A percentile compares a stretch with the other conserved stretches of the same genome.
Evolutionary conservation across 2,113 vertebrate genomes (phyloP).

Genomic region (Lagenorhynchus albirostris): DNA sequence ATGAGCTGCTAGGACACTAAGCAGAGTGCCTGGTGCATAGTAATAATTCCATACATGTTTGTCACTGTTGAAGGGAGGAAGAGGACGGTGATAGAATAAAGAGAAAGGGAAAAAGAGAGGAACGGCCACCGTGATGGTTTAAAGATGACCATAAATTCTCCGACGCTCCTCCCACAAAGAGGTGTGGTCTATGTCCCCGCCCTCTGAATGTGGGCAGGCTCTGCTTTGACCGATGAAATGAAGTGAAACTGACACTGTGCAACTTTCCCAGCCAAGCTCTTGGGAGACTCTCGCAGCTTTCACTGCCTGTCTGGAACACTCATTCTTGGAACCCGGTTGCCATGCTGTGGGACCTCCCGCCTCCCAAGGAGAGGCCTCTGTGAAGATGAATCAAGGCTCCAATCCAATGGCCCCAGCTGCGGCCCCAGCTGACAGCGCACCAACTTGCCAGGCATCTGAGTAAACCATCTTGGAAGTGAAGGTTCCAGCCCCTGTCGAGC

Average conservation of each 20-base stretch:
- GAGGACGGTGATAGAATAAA: background rate
- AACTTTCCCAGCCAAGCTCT: background rate
- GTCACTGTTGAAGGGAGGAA: background rate
- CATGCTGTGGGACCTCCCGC: background rate
- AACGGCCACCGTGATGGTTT: accelerated
- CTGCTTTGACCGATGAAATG: background rate
- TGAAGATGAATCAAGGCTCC: background rate
- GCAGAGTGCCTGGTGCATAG: background rate
- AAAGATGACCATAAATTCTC: background rate
- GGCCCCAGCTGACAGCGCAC: background rate
- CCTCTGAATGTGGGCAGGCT: background rate
- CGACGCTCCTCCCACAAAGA: background rate
- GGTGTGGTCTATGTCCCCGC: accelerated
- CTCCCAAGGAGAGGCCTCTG: background rate
- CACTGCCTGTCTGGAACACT: background rate
- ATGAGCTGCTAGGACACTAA: background rate
- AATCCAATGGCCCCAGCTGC: background rate
- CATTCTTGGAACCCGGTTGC: background rate
- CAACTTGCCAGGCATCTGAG: background rate
- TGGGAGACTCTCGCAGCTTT: background rate
- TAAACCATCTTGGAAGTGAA: background rate
- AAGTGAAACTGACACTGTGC: background rate
- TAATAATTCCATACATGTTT: background rate
- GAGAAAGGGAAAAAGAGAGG: background rate
- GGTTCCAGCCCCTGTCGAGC: too few relatives aligned